Evolutionary conservation across 2,113 vertebrate species (phyloP).

Genomic region (Corythaixoides concolor): DNA sequence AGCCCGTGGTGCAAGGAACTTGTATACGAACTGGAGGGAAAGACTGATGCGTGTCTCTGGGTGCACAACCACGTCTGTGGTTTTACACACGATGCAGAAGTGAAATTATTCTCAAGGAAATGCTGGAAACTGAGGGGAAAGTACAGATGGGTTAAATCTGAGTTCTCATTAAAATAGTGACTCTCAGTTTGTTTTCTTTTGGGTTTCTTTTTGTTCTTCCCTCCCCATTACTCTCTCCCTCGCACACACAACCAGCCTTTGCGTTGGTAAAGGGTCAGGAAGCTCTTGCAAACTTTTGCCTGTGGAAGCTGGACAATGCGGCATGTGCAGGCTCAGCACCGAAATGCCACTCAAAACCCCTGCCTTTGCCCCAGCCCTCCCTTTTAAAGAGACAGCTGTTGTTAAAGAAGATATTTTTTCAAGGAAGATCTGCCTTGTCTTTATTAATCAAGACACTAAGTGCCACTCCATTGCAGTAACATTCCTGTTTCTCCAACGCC

Average conservation of each 20-base stretch:
- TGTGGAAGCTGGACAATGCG: conserved; percentile 58
- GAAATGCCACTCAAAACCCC: conserved; percentile 62
- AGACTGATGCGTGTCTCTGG: background rate
- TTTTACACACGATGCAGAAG: background rate
- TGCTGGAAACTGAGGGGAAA: conserved; percentile 37
- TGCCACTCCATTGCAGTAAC: conserved; percentile 30
- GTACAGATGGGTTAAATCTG: conserved; percentile 26
- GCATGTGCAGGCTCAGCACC: conserved; percentile 60
- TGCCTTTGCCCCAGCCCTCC: conserved; percentile 39
- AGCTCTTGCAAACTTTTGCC: conserved; percentile 46
- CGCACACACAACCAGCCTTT: background rate
- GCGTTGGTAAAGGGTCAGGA: conserved; percentile 46
- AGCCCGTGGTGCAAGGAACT: background rate
- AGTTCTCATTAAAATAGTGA: conserved; percentile 56
- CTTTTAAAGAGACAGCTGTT: conserved; percentile 61
- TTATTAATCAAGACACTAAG: conserved; percentile 62
- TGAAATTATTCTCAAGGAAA: background rate
- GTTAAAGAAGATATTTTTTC: conserved; percentile 42
- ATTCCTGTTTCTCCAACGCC: conserved; percentile 51
- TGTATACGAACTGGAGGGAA: background rate
- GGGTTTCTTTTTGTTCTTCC: conserved; percentile 28
- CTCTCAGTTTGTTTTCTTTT: conserved; percentile 49
- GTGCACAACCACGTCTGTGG: background rate
- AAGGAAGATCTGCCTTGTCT: conserved; percentile 43
- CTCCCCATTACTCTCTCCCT: background rate